Base-by-base conservation (phyloP, 1,140 invertebrate genomes). In the Liolophura sinensis region DNA sequence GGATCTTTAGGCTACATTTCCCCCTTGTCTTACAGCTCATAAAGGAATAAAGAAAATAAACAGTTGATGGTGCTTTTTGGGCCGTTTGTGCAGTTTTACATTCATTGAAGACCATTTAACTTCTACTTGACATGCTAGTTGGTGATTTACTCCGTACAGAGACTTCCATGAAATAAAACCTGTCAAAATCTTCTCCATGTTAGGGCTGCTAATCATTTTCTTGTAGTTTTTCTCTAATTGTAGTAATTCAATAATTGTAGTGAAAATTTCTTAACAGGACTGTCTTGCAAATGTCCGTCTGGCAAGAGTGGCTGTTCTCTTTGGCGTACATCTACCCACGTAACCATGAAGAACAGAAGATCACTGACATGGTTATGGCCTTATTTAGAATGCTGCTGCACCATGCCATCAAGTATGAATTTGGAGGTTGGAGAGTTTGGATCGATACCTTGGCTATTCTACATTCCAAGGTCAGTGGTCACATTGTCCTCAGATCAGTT, bases 341-440 rank as follows among this genome's bases (percentile, higher is more conserved):
- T 81, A 96, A 92, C 76, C 90, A 91, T 0, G 95, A 98, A 79
- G 94, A 99, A 82, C 93, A 97, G 78, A 95, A 97, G 84, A 92
- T 98, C 57, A 97, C 94, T 0, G 96, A 98, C 78, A 97, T 99
- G 93, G 96, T 99, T 22, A 98, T 98, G 84, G 93, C 95, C 0
- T 86, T 99, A 62, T 99, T 99, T 86, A 88, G 93, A 6, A 98
- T 99, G 93, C 86, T 99, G 25, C 86, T 99, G 6, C 97, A 99
- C 85, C 98, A 99, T 84, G 98, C 98, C 18, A 98, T 99, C 64
- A 98, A 99, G 83, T 94, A 95, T 78, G 98, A 99, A 85, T 99
- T 98, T 80, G 97, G 98, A n/a, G 98, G 98, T 15, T 99, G 98
- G 98, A 87, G 98, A 72, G 98, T 99, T 14, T 99, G 98, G 97